Conservation (phyloP, 2,888 invertebrate genomes). For the Nudaria mundana region DNA sequence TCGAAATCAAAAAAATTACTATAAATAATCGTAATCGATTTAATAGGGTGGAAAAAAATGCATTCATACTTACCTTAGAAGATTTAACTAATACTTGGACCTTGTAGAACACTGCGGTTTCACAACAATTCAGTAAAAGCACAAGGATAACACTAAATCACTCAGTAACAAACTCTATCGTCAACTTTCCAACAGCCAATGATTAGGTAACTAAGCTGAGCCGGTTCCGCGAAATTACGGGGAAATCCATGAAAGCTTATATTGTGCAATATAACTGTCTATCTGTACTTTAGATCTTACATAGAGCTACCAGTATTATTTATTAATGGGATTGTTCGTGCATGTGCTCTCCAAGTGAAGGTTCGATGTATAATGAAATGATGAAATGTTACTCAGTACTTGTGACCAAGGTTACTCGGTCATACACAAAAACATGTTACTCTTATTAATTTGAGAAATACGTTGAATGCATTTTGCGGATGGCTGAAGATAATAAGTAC, state of each 20-base stretch:
- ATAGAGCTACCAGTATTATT: too few species aligned
- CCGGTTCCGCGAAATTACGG: conserved; percentile 17
- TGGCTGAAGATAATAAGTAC: conserved; percentile 16
- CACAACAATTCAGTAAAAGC: conserved; percentile 6
- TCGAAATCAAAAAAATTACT: too few species aligned
- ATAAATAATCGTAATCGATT: too few species aligned
- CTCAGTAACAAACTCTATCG: conserved; percentile 36
- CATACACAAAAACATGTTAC: background rate
- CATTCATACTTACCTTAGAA: conserved; percentile 26
- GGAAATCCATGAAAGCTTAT: conserved; percentile 29
- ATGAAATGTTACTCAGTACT: conserved; percentile 12
- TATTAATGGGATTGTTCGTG: too few species aligned
- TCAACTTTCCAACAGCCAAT: conserved; percentile 47
- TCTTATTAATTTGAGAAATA: conserved; percentile 14
- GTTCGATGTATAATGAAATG: conserved; percentile 24
- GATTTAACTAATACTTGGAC: background rate
- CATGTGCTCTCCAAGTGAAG: conserved; percentile 13
- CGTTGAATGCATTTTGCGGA: conserved; percentile 14
- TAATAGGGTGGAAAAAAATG: too few species aligned
- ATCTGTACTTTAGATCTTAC: too few species aligned
- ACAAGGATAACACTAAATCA: conserved; percentile 5
- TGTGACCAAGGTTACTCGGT: background rate
- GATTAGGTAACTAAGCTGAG: conserved; percentile 16
- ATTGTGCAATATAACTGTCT: conserved; percentile 6
- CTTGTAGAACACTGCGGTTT: background rate